These are phyloP conservation scores for Drosophila fungiperda DNA, from an alignment of 2,888 invertebrate genomes.

Conservation along the genomic window DNA sequence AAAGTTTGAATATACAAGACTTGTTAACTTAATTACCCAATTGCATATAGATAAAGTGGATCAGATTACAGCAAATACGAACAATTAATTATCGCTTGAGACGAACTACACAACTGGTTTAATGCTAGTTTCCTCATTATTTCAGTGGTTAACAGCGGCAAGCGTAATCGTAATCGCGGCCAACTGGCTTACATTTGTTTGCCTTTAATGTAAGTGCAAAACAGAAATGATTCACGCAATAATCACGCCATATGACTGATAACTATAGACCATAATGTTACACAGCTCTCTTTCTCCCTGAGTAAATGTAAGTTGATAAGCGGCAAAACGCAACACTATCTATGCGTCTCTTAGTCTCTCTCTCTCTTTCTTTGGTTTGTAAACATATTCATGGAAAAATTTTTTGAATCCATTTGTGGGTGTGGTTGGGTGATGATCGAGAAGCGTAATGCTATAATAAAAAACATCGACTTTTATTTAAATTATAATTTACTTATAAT, in stretches of 20 bases:
- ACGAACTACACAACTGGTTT: slow-evolving; percentile 22
- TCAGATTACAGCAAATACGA: background rate
- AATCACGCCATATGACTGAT: slow-evolving; percentile 46
- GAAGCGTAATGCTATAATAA: background rate
- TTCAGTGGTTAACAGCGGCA: background rate
- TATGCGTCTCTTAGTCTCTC: background rate
- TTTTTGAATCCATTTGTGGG: background rate
- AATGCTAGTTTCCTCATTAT: slow-evolving; percentile 20
- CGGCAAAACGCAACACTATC: background rate
- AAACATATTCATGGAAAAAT: slow-evolving; percentile 31
- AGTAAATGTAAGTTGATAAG: slow-evolving; percentile 30
- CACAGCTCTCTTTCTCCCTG: background rate
- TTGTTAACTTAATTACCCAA: background rate
- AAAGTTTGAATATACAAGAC: background rate
- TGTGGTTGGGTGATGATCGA: background rate
- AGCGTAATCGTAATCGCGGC: background rate
- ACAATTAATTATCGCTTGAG: background rate
- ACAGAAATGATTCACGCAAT: slow-evolving; percentile 42
- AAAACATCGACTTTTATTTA: background rate
- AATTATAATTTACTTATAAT: too few species aligned
- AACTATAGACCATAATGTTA: background rate
- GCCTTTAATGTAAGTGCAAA: slow-evolving; percentile 29
- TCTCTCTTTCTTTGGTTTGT: background rate
- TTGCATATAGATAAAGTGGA: slow-evolving; percentile 2
- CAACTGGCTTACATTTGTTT: slow-evolving; percentile 42